Conservation (phyloP, 2,888 invertebrate genomes). For the Acanthosoma haemorrhoidale region DNA sequence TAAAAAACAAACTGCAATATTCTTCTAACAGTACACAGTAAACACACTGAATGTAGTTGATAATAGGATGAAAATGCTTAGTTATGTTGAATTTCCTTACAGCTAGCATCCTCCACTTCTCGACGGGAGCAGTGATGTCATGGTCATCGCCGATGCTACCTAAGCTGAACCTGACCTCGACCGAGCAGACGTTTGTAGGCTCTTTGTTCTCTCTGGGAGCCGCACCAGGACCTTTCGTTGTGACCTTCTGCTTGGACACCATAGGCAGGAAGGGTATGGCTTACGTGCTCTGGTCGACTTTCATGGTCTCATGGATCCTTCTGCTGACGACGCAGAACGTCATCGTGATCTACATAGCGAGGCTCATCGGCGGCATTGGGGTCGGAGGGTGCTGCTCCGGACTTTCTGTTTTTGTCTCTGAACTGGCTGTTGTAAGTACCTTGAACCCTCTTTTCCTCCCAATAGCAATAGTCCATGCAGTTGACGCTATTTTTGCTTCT, state of each 20-base stretch:
- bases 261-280: conserved; percentile 37
- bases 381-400: conserved; percentile 22
- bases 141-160: conserved; percentile 39
- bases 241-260: conserved; percentile 37
- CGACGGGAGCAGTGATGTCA: conserved; percentile 17
- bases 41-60: no score
- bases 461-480: no score
- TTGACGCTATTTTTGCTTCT: no score
- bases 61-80: no score
- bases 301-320: conserved; percentile 35
- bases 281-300: conserved; percentile 20
- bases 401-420: conserved; percentile 4
- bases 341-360: conserved; percentile 10
- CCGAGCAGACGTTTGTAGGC: conserved; percentile 28
- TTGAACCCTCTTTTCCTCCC: no score
- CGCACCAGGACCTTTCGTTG: conserved; percentile 35
- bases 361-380: conserved; percentile 23
- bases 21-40: no score
- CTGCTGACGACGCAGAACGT: conserved; percentile 18
- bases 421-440: conserved; percentile 19
- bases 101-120: conserved; percentile 16
- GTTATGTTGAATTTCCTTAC: background rate
- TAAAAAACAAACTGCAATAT: no score
- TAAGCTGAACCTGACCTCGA: conserved; percentile 28
- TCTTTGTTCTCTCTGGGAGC: conserved; percentile 35